A percentile compares a stretch with the other conserved stretches of the same genome.
These are phyloP conservation scores for Scylla paramamosain DNA, from an alignment of 1,140 invertebrate genomes.

Conservation along the genomic window DNA sequence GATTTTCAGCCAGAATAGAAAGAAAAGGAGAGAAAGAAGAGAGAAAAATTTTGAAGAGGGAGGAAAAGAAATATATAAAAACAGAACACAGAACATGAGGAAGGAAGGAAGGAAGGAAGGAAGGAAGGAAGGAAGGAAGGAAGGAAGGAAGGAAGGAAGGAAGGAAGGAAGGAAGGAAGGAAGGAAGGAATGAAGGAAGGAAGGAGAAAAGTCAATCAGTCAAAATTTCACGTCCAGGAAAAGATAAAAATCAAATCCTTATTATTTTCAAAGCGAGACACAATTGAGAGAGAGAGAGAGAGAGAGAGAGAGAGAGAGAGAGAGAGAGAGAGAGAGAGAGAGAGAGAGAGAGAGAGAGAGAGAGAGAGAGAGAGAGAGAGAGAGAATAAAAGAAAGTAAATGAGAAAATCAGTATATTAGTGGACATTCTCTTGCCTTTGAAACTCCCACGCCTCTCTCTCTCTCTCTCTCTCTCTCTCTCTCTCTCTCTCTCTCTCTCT, in stretches of 20 bases:
- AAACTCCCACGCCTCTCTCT: background rate
- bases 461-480: too few species aligned
- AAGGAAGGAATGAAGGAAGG: background rate
- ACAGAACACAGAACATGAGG: background rate
- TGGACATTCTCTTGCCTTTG: background rate
- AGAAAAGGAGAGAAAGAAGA: background rate
- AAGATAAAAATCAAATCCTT: too few species aligned
- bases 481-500: too few species aligned
- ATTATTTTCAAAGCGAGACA: too few species aligned
- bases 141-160: background rate
- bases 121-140: background rate
- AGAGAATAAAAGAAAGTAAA: background rate
- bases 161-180: conserved; percentile 31
- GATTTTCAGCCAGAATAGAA: too few species aligned
- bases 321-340: background rate
- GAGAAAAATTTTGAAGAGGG: background rate
- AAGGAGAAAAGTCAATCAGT: too few species aligned
- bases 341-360: conserved; percentile 6
- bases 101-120: background rate
- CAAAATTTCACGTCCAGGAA: too few species aligned
- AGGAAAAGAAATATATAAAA: background rate
- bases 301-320: background rate
- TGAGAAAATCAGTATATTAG: background rate
- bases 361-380: conserved; percentile 14
- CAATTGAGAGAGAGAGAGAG: background rate